These are phyloP conservation scores for Limenitis camilla DNA, from an alignment of 2,888 invertebrate genomes.

Conservation along the genomic window DNA sequence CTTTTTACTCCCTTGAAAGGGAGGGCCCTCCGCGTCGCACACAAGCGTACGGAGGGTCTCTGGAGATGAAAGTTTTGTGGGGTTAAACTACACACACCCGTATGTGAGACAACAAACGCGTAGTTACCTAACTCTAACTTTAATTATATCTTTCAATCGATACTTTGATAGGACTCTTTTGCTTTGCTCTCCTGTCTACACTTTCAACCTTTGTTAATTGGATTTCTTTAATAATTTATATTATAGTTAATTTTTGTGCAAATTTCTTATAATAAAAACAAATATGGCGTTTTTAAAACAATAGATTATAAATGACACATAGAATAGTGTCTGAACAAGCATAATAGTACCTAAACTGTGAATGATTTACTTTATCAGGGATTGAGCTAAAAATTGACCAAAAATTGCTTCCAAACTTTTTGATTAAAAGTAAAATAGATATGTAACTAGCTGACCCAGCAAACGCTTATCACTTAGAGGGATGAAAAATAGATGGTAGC, in stretches of 20 bases:
- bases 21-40: slow-evolving; percentile 43
- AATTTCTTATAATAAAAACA: too few relatives aligned
- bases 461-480: too few relatives aligned
- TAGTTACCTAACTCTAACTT: slow-evolving; percentile 71
- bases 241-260: neutral
- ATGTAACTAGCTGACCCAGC: too few relatives aligned
- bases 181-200: slow-evolving; percentile 2
- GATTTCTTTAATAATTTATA: neutral
- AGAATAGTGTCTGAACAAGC: too few relatives aligned
- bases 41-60: slow-evolving; percentile 48
- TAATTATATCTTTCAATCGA: slow-evolving; percentile 75
- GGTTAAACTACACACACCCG: slow-evolving; percentile 63
- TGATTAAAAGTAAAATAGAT: too few relatives aligned
- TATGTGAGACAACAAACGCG: slow-evolving; percentile 67
- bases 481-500: too few relatives aligned
- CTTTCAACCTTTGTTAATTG: neutral
- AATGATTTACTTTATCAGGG: too few relatives aligned
- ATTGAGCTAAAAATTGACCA: too few relatives aligned
- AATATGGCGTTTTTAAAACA: too few relatives aligned
- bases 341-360: too few relatives aligned
- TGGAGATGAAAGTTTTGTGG: slow-evolving; percentile 73
- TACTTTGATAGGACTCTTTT: slow-evolving; percentile 34
- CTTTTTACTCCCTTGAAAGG: slow-evolving; percentile 70
- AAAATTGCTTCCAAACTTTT: too few relatives aligned
- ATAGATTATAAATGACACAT: too few relatives aligned